Percentiles rank a stretch among this genome's conserved stretches.
Evolutionary conservation across 1,140 invertebrate genomes (phyloP).

Genomic region (Parapsyche elsis): DNA sequence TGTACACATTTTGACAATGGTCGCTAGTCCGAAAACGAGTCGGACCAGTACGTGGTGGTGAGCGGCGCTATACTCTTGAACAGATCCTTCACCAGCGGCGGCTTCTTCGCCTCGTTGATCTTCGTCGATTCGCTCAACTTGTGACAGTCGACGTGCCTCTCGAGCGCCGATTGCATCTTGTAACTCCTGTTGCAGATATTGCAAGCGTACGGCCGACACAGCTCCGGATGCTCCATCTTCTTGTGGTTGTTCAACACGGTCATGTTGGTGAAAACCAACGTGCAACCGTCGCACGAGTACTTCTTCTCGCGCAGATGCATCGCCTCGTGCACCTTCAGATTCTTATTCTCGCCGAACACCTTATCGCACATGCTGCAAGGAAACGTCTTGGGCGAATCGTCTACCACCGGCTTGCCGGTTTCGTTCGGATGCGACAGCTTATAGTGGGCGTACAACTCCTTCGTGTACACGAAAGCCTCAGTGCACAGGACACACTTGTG

Average conservation of each 20-base stretch:
- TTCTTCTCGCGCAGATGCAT: conserved; percentile 77
- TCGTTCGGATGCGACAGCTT: conserved; percentile 62
- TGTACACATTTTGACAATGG: not conserved
- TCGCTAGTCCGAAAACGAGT: conserved; percentile 62
- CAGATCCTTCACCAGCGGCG: conserved; percentile 58
- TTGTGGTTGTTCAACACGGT: conserved; percentile 61
- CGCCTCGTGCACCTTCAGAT: conserved; percentile 67
- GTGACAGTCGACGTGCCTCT: conserved; percentile 62
- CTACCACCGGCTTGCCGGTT: conserved; percentile 62
- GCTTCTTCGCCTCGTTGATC: conserved; percentile 57
- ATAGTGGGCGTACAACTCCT: conserved; percentile 59
- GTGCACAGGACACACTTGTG: conserved; percentile 68
- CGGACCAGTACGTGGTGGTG: conserved; percentile 65
- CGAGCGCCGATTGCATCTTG: conserved; percentile 60
- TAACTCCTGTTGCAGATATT: conserved; percentile 61
- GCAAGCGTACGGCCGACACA: conserved; percentile 57
- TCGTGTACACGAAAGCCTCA: conserved; percentile 67
- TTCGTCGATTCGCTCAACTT: conserved; percentile 55
- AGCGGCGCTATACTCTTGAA: conserved; percentile 64
- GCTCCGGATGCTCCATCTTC: conserved; percentile 51
- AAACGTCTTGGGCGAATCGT: conserved; percentile 67
- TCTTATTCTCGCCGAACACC: conserved; percentile 69
- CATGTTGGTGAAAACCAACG: conserved; percentile 69
- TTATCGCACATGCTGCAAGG: conserved; percentile 67
- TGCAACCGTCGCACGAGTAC: conserved; percentile 75